These are phyloP conservation scores for Atherinomorus stipes DNA, from an alignment of 2,113 vertebrate genomes.

Conservation along the genomic window DNA sequence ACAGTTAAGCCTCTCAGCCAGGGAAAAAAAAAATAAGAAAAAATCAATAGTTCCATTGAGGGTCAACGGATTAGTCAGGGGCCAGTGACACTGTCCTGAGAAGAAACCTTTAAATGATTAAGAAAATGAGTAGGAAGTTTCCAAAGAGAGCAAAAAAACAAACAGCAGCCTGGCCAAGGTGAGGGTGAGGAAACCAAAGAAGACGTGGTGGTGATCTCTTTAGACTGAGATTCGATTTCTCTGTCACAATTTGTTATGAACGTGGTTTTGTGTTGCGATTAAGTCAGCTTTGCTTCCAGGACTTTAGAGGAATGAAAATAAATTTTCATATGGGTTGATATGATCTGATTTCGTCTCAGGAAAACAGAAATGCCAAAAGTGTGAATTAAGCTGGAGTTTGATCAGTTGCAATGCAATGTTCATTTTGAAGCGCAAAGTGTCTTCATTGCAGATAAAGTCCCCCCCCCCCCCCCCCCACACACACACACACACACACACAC, in stretches of 20 bases:
- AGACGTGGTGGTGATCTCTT: not conserved
- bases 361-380: not conserved
- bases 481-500: too few species aligned
- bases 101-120: slow-evolving; percentile 52
- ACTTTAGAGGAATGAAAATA: not conserved
- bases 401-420: not conserved
- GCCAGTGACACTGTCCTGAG: slow-evolving; percentile 43
- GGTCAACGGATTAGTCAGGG: slow-evolving; percentile 56
- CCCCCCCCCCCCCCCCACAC: not conserved
- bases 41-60: slow-evolving; percentile 52
- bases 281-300: not conserved
- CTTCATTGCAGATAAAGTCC: slow-evolving; percentile 35
- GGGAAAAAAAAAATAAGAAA: not conserved
- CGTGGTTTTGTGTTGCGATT: not conserved
- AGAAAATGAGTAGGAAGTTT: slow-evolving; percentile 34
- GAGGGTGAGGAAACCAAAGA: slow-evolving; percentile 6
- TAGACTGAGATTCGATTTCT: not conserved
- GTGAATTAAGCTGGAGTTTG: not conserved
- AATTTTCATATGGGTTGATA: not conserved
- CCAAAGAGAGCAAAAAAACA: slow-evolving; percentile 12
- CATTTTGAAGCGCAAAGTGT: slow-evolving; percentile 20
- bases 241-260: not conserved
- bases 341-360: not conserved
- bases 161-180: slow-evolving; percentile 12
- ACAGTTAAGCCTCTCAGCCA: slow-evolving; percentile 30